A percentile compares a stretch with the other conserved stretches of the same genome.
These are phyloP conservation scores for Pyrocephalus nanus DNA, from an alignment of 2,797 vertebrate species.

Conservation along the genomic window DNA sequence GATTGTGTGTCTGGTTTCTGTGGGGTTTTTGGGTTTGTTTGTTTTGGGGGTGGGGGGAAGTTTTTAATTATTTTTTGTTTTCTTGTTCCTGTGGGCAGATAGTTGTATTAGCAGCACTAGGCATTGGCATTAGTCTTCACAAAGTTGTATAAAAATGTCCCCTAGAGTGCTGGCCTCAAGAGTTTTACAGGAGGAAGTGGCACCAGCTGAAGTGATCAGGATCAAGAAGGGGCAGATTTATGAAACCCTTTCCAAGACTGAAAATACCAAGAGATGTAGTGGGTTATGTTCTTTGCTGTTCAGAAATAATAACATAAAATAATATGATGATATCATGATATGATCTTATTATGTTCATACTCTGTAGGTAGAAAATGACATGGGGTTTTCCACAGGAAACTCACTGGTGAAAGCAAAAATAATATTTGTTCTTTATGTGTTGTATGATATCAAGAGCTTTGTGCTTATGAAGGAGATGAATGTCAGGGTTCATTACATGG, in stretches of 20 bases:
- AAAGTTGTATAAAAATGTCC: not conserved
- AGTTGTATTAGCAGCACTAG: not conserved
- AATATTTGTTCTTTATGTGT: not conserved
- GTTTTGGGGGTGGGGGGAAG: rapidly evolving
- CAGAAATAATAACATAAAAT: not conserved
- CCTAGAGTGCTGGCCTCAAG: not conserved
- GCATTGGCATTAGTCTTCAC: not conserved
- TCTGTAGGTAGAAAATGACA: not conserved
- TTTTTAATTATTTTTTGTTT: not conserved
- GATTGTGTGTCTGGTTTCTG: rapidly evolving
- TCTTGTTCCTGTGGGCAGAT: not conserved
- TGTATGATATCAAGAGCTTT: not conserved
- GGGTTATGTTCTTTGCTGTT: not conserved
- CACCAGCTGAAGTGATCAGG: not conserved
- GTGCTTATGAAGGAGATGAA: not conserved
- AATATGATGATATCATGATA: not conserved
- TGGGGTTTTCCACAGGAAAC: not conserved
- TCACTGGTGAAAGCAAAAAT: not conserved
- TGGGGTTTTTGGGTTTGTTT: not conserved
- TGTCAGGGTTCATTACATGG: not conserved
- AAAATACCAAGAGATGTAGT: not conserved
- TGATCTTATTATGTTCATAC: not conserved
- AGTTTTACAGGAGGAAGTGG: not conserved
- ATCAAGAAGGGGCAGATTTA: not conserved
- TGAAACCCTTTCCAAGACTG: not conserved